Evolutionary conservation across 35 echinoderm and acorn worm genomes (phyloP).

Genomic region (Eucidaris tribuloides): DNA sequence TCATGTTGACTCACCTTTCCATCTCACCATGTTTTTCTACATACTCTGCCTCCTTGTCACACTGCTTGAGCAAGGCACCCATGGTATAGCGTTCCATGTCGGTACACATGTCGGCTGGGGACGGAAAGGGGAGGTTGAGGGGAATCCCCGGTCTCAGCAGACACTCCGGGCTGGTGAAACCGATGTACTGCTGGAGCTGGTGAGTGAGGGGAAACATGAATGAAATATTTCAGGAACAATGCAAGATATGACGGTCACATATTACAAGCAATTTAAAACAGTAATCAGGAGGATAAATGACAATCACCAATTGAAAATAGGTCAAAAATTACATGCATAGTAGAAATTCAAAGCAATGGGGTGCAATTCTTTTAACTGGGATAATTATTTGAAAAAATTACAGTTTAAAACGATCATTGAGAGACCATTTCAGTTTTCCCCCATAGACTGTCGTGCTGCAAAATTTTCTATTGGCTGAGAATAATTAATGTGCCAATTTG

Average conservation of each 20-base stretch:
- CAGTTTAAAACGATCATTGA: too few species aligned
- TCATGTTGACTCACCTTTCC: constrained; percentile 85
- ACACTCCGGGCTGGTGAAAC: constrained; percentile 96
- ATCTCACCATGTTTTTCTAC: constrained; percentile 50
- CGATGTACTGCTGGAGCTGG: constrained; percentile 90
- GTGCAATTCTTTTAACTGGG: too few species aligned
- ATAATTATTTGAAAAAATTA: too few species aligned
- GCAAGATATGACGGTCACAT: neutral
- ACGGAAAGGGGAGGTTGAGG: constrained; percentile 79
- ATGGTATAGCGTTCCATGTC: constrained; percentile 72
- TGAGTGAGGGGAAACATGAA: constrained; percentile 3
- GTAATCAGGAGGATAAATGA: neutral
- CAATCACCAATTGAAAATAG: too few species aligned
- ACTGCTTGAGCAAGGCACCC: constrained; percentile 56
- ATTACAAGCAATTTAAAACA: neutral
- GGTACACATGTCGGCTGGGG: constrained; percentile 74
- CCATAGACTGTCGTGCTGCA: too few species aligned
- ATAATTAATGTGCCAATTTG: too few species aligned
- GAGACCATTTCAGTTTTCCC: too few species aligned
- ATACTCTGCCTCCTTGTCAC: constrained; percentile 66
- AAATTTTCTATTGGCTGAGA: too few species aligned
- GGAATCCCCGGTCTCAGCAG: constrained; percentile 77
- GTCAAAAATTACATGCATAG: too few species aligned
- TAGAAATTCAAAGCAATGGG: too few species aligned
- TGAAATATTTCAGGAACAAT: neutral